Percentiles rank a stretch among this genome's conserved stretches.
Evolutionary conservation across 37 sponge, comb jelly and placozoan genomes (phyloP).

Genomic region (Diacarnus erythraeanus): DNA sequence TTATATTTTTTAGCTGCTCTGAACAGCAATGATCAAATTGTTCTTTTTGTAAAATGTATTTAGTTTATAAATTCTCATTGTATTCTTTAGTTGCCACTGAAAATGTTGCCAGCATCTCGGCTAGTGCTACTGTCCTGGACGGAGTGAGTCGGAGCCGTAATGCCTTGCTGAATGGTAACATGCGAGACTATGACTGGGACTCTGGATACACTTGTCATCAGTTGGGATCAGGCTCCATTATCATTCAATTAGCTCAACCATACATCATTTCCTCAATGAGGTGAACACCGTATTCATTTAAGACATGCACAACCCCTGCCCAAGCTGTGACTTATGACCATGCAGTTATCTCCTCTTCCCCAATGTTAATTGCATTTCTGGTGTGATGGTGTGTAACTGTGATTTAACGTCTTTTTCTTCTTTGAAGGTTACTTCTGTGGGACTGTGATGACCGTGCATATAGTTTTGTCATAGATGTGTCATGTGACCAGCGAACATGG

Average conservation of each 20-base stretch:
- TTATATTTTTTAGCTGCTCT: no score
- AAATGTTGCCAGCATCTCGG: conserved; percentile 84
- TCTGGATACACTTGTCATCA: conserved; percentile 97
- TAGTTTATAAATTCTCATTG: not conserved
- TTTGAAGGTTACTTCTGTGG: conserved; percentile 84
- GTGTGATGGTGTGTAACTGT: not conserved
- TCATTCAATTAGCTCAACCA: conserved; percentile 83
- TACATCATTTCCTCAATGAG: conserved; percentile 81
- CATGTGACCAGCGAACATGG: conserved; percentile 77
- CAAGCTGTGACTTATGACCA: no score
- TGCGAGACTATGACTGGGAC: conserved; percentile 96
- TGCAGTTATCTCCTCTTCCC: no score
- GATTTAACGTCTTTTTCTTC: not conserved
- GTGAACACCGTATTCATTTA: not conserved
- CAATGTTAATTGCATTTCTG: no score
- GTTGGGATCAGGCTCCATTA: conserved; percentile 79
- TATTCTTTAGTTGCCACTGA: conserved; percentile 70
- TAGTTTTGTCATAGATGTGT: conserved; percentile 81
- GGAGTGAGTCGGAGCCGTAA: conserved; percentile 86
- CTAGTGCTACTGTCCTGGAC: conserved; percentile 91
- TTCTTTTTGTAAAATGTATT: not conserved
- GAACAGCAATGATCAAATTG: no score
- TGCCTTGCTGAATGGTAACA: conserved; percentile 89
- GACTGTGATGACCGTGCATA: conserved; percentile 92
- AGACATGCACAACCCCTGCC: no score